A percentile compares a stretch with the other conserved stretches of the same genome.
phyloP scores from a whole-genome alignment of 2,797 vertebrate species.

The Coendou prehensilis region DNA sequence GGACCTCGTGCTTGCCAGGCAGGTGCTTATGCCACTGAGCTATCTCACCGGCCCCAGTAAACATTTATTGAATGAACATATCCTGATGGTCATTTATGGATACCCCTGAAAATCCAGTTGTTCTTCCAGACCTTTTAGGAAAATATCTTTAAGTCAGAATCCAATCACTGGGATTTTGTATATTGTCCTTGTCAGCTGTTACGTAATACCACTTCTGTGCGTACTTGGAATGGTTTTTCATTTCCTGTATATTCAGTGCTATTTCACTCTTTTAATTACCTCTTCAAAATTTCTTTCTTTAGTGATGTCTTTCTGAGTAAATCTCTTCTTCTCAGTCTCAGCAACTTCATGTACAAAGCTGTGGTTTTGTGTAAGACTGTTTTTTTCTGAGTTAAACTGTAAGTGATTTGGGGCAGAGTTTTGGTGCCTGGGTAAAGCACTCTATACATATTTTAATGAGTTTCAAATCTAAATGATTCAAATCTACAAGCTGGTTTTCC shows the following conservation, averaged over 20 bases:
- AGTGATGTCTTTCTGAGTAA: conserved; percentile 68
- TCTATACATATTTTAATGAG: conserved; percentile 80
- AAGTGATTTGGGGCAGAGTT: conserved; percentile 75
- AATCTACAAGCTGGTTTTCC: conserved; percentile 75
- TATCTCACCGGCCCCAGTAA: background rate
- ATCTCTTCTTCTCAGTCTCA: conserved; percentile 74
- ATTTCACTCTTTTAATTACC: conserved; percentile 67
- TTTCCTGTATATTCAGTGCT: conserved; percentile 65
- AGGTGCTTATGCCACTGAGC: too few species aligned
- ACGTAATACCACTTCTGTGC: conserved; percentile 38
- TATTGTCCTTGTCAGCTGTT: conserved; percentile 51
- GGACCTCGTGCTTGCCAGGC: too few species aligned
- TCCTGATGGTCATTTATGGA: conserved; percentile 1
- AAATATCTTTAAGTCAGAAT: conserved; percentile 59
- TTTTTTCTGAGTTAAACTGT: conserved; percentile 64
- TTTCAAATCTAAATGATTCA: conserved; percentile 78
- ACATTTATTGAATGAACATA: conserved; percentile 17
- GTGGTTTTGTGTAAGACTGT: conserved; percentile 70
- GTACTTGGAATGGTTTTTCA: conserved; percentile 60
- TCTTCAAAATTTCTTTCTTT: conserved; percentile 77
- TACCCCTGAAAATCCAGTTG: conserved; percentile 4
- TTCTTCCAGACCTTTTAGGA: conserved; percentile 66
- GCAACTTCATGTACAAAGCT: conserved; percentile 67
- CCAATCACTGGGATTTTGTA: conserved; percentile 22
- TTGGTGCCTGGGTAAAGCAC: conserved; percentile 69